phyloP scores from a whole-genome alignment of 2,113 vertebrate species.

The Serilophus lunatus region DNA sequence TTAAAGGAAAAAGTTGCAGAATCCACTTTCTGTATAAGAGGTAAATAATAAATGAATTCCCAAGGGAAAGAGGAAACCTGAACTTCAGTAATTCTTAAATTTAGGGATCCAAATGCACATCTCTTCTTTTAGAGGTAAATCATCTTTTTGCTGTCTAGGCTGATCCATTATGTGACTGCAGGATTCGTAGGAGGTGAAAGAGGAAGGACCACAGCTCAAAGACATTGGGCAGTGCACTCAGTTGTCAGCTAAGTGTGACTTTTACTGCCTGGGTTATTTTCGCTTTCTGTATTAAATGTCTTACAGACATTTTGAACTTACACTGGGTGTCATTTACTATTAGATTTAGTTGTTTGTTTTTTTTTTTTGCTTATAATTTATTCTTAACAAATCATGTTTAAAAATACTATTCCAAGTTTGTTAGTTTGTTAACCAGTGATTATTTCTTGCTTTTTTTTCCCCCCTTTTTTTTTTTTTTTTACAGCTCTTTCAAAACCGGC shows the following conservation, averaged over 20 bases:
- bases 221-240: not conserved
- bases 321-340: not conserved
- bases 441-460: not conserved
- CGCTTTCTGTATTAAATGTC: not conserved
- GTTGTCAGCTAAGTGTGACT: not conserved
- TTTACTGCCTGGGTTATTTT: not conserved
- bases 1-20: not conserved
- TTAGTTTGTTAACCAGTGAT: not conserved
- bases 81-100: not conserved
- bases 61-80: not conserved
- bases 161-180: not conserved
- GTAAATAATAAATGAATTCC: not conserved
- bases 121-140: not conserved
- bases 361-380: not conserved
- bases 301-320: not conserved
- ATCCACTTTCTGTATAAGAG: not conserved
- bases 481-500: accelerated
- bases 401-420: not conserved
- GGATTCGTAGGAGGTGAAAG: not conserved
- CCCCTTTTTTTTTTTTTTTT: no score
- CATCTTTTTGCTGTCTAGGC: not conserved
- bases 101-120: not conserved
- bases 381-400: not conserved
- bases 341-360: accelerated
- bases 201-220: not conserved